Base-by-base conservation (phyloP, 2,888 invertebrate genomes). In the Yponomeuta malinellus region DNA sequence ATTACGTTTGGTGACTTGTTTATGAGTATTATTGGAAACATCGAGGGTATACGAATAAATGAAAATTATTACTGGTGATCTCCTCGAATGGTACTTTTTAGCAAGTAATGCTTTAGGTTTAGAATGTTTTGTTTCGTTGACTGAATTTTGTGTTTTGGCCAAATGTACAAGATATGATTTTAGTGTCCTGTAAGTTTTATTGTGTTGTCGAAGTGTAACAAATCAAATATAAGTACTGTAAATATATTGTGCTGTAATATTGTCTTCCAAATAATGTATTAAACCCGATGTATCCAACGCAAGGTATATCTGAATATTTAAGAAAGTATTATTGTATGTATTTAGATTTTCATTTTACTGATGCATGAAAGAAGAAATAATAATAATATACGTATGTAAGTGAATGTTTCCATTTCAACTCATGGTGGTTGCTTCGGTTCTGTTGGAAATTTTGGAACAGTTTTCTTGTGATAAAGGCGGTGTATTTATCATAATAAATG, bases 51-150 rank as follows among this genome's bases (percentile, higher is more conserved):
- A 15, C 52, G 52, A 59, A 15, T 59, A 59, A 59, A 59, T 5
- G 15, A 59, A 59, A 59, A 12, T 59, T 71, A 74, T 59, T 72
- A 74, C 77, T 76, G 78, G 76, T 85, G 86, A 86, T 86, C 86
- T 86, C 86, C 81, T 79, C 74, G 78, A 82, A 83, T 80, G 80
- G 81, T 85, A 83, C 80, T 82, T 76, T 59, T 72, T 69, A 70
- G 69, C 63, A 72, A 63, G 63, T 65, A 68, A 66, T 12, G 10
- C 67, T 71, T 59, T 59, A 59, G 52, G 52, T 15, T 52, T 2
- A 59, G 12, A 59, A 5, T 59, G 5, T 59, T 59, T 12, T 59
- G 12, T 59, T 59, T 59, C 29, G 69, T 70, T 67, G 72, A 73
- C 71, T 71, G 71, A 71, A 31, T 68, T 29, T 63, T 69, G 59